These are phyloP conservation scores for Daubentonia madagascariensis DNA, from an alignment of 2,113 vertebrate genomes.

Conservation along the genomic window DNA sequence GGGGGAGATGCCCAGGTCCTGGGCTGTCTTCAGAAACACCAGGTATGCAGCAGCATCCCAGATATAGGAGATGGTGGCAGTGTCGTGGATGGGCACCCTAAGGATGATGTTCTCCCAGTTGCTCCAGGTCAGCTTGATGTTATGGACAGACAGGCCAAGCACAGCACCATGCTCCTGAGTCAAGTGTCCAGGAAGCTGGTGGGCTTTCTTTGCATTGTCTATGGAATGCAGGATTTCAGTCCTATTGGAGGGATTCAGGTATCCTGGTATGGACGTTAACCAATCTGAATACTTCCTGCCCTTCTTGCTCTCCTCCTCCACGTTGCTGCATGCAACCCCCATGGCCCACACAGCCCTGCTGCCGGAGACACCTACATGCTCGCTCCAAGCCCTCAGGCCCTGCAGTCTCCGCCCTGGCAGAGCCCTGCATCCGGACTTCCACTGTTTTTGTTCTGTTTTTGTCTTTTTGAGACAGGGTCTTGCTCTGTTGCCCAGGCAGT, in stretches of 20 bases:
- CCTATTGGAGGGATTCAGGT: slow-evolving; percentile 97
- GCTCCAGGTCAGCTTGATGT: slow-evolving; percentile 95
- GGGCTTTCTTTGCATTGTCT: slow-evolving; percentile 95
- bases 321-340: too few species aligned
- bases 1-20: slow-evolving; percentile 94
- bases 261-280: slow-evolving; percentile 94
- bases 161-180: slow-evolving; percentile 94
- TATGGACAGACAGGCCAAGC: slow-evolving; percentile 96
- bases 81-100: slow-evolving; percentile 96
- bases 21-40: slow-evolving; percentile 96
- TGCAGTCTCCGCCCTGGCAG: too few species aligned
- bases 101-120: slow-evolving; percentile 97
- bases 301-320: too few species aligned
- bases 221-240: slow-evolving; percentile 95
- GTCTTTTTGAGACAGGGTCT: too few species aligned
- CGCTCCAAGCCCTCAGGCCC: too few species aligned
- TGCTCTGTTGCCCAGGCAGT: too few species aligned
- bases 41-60: slow-evolving; percentile 94
- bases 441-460: too few species aligned
- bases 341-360: too few species aligned
- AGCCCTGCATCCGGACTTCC: too few species aligned
- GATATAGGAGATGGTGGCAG: slow-evolving; percentile 96
- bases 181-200: slow-evolving; percentile 94
- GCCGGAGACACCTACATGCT: too few species aligned
- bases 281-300: slow-evolving; percentile 93